phyloP scores from a whole-genome alignment of 1,140 invertebrate genomes.

The Calosoma granatense region DNA sequence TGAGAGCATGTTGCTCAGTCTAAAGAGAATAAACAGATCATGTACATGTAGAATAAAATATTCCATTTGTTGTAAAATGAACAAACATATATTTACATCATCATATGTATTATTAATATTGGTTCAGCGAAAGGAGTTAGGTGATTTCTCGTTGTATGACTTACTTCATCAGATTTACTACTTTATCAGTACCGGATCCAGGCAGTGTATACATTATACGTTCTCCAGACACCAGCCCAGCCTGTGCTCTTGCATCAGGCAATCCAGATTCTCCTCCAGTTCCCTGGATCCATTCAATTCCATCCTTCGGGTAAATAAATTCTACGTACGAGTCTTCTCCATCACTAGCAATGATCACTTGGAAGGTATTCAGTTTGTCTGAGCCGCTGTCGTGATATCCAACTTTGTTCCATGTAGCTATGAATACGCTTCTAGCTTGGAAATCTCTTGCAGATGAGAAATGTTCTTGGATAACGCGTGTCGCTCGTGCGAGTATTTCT shows the following conservation, averaged over 20 bases:
- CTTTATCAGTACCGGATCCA: slow-evolving; percentile 81
- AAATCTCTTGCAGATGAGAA: slow-evolving; percentile 63
- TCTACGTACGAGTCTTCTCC: slow-evolving; percentile 72
- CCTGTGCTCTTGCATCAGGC: slow-evolving; percentile 82
- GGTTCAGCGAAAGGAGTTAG: too few relatives aligned
- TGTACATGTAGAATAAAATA: too few relatives aligned
- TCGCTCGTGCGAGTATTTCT: slow-evolving; percentile 51
- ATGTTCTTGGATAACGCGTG: slow-evolving; percentile 52
- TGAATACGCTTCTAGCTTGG: slow-evolving; percentile 43
- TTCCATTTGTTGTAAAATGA: too few relatives aligned
- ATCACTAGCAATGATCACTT: slow-evolving; percentile 74
- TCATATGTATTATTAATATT: too few relatives aligned
- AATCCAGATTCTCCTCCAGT: slow-evolving; percentile 48
- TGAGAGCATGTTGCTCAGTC: slow-evolving; percentile 71
- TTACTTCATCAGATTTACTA: slow-evolving; percentile 62
- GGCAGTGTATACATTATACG: slow-evolving; percentile 59
- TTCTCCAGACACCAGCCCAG: slow-evolving; percentile 78
- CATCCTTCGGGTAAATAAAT: slow-evolving; percentile 75
- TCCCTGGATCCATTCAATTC: slow-evolving; percentile 85
- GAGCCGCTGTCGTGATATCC: slow-evolving; percentile 34
- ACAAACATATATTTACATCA: too few relatives aligned
- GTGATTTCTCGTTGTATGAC: too few relatives aligned
- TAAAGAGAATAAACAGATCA: slow-evolving; percentile 36
- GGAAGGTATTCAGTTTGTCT: slow-evolving; percentile 57
- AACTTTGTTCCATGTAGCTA: slow-evolving; percentile 62